Percentiles rank a stretch among this genome's conserved stretches.
These are phyloP conservation scores for Drosophila recens DNA, from an alignment of 2,888 invertebrate genomes.

Conservation along the genomic window DNA sequence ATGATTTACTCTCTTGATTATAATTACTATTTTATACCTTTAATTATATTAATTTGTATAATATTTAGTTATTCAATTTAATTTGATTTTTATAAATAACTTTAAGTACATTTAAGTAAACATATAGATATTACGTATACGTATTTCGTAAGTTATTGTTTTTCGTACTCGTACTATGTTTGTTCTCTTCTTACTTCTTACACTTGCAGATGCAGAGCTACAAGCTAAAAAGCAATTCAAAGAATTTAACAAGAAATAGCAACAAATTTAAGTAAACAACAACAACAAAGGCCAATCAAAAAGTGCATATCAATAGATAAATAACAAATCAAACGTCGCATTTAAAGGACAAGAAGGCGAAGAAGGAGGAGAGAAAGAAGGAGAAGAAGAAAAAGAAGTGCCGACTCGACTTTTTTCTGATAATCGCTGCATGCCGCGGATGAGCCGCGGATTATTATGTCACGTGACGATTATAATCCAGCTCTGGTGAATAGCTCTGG, in stretches of 20 bases:
- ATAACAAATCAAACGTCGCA: constrained; percentile 71
- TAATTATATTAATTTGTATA: too few species aligned
- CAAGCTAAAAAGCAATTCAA: constrained; percentile 31
- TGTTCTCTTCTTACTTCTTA: constrained; percentile 60
- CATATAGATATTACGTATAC: constrained; percentile 13
- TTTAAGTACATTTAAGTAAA: too few species aligned
- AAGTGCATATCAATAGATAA: constrained; percentile 64
- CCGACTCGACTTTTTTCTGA: constrained; percentile 4
- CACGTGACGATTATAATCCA: constrained; percentile 86
- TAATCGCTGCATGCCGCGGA: constrained; percentile 82
- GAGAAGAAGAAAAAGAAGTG: constrained; percentile 7
- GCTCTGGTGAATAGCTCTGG: constrained; percentile 87
- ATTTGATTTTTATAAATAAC: too few species aligned
- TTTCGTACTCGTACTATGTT: constrained; percentile 52
- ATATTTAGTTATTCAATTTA: too few species aligned
- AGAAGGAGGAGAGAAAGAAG: constrained; percentile 17
- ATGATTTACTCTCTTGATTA: not conserved
- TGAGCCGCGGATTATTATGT: constrained; percentile 86
- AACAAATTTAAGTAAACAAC: constrained; percentile 31
- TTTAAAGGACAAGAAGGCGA: constrained; percentile 48
- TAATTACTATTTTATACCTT: too few species aligned
- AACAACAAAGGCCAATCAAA: constrained; percentile 57
- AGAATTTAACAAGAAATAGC: constrained; percentile 49
- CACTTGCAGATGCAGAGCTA: constrained; percentile 73
- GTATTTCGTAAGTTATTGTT: constrained; percentile 42